A percentile compares a stretch with the other conserved stretches of the same genome.
phyloP scores from a whole-genome alignment of 2,888 invertebrate species.

The Acleris emargana region DNA sequence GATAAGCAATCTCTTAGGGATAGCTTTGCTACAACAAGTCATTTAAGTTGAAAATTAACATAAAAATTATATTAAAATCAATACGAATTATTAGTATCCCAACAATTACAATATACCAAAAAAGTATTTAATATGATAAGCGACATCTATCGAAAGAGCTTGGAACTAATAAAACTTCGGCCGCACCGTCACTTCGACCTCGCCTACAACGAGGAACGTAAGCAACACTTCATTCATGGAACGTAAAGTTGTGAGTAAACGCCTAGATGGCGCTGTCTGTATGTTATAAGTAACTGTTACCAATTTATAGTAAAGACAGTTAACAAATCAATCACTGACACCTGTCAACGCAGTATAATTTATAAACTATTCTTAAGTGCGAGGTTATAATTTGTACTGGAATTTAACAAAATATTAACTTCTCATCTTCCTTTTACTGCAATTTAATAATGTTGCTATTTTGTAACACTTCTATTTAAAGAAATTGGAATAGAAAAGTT shows the following conservation, averaged over 20 bases:
- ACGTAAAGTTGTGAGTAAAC: constrained; percentile 4
- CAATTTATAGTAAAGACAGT: no score
- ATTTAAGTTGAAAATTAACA: not conserved
- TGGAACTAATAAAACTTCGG: constrained; percentile 15
- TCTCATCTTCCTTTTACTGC: no score
- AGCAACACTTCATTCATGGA: not conserved
- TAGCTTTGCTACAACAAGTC: not conserved
- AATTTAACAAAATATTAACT: no score
- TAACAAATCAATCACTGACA: no score
- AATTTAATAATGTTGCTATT: no score
- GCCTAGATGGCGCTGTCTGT: constrained; percentile 27
- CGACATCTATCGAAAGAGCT: constrained; percentile 19
- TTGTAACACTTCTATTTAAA: no score
- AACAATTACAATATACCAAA: not conserved
- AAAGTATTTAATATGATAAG: constrained; percentile 5
- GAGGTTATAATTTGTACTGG: no score
- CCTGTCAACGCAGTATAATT: no score
- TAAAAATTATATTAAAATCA: not conserved
- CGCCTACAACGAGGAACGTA: constrained; percentile 7
- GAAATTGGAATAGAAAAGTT: constrained; percentile 1
- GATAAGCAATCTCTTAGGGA: not conserved
- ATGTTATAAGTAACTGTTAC: not conserved
- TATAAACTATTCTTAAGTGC: no score
- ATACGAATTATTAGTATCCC: no score
- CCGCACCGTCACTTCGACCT: constrained; percentile 5